These are phyloP conservation scores for Nemoura dubitans DNA, from an alignment of 2,888 invertebrate genomes.

Conservation along the genomic window DNA sequence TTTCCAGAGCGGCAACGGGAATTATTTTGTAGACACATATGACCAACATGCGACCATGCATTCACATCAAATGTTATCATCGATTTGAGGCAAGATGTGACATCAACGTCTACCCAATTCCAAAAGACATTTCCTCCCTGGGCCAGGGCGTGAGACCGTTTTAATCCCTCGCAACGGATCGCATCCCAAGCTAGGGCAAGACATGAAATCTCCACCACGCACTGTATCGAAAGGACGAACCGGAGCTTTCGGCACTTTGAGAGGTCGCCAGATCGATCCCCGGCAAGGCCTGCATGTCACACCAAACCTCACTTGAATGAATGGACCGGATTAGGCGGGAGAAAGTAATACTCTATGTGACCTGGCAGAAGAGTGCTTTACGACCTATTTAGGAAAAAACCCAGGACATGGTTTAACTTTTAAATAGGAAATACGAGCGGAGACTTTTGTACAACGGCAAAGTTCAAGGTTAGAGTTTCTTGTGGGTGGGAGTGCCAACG, in stretches of 20 bases:
- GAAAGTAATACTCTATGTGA: conserved; percentile 16
- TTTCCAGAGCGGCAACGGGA: too few relatives aligned
- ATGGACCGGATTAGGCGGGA: conserved; percentile 26
- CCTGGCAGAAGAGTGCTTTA: conserved; percentile 7
- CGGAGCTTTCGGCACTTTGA: background rate
- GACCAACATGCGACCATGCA: too few relatives aligned
- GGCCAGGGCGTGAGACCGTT: background rate
- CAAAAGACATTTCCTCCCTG: too few relatives aligned
- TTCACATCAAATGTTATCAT: too few relatives aligned
- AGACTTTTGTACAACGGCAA: background rate
- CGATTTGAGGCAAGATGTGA: too few relatives aligned
- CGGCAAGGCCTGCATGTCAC: background rate
- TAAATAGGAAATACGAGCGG: conserved; percentile 7
- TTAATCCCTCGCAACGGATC: background rate
- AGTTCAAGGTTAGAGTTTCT: background rate
- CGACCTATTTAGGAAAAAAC: background rate
- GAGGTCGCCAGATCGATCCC: conserved; percentile 29
- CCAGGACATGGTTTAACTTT: conserved; percentile 7
- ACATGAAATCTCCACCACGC: background rate
- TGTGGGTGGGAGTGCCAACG: background rate
- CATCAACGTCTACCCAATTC: too few relatives aligned
- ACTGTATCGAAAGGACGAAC: background rate
- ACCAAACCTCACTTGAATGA: conserved; percentile 32
- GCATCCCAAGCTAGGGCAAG: background rate
- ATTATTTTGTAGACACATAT: too few relatives aligned